phyloP scores from a whole-genome alignment of 2,113 vertebrate species.

The Chinchilla lanigera region DNA sequence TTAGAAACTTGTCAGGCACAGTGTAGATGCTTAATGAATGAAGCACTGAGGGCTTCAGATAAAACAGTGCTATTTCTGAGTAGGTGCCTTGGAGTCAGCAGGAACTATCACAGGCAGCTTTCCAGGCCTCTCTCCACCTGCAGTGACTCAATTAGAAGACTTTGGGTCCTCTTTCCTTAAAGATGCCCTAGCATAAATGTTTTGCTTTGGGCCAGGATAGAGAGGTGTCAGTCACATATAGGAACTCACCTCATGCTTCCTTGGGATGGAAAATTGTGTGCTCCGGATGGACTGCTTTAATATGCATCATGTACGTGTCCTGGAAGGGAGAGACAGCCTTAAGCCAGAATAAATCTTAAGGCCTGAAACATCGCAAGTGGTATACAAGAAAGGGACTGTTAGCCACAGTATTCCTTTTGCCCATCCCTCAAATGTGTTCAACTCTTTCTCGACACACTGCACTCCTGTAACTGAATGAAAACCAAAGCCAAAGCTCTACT shows the following conservation, averaged over 20 bases:
- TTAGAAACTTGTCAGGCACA: background rate
- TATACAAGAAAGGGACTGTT: too few species aligned
- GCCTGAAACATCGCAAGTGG: background rate
- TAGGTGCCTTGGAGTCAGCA: background rate
- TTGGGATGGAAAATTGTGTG: background rate
- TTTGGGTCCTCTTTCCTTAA: background rate
- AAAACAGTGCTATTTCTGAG: background rate
- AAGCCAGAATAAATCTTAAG: background rate
- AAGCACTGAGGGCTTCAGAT: background rate
- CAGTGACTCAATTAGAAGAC: background rate
- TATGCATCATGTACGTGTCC: background rate
- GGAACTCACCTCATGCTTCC: background rate
- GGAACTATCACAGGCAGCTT: background rate
- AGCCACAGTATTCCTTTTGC: background rate
- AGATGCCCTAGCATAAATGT: background rate
- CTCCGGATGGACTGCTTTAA: background rate
- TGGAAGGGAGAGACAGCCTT: background rate
- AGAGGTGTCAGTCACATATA: background rate
- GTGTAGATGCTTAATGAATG: conserved; percentile 9
- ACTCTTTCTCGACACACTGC: background rate
- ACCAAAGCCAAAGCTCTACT: background rate
- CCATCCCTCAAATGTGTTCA: background rate
- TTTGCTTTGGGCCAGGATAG: background rate
- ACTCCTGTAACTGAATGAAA: background rate
- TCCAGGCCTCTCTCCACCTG: background rate